Conservation (phyloP, 2,797 vertebrate species). For the Vespertilio murinus region DNA sequence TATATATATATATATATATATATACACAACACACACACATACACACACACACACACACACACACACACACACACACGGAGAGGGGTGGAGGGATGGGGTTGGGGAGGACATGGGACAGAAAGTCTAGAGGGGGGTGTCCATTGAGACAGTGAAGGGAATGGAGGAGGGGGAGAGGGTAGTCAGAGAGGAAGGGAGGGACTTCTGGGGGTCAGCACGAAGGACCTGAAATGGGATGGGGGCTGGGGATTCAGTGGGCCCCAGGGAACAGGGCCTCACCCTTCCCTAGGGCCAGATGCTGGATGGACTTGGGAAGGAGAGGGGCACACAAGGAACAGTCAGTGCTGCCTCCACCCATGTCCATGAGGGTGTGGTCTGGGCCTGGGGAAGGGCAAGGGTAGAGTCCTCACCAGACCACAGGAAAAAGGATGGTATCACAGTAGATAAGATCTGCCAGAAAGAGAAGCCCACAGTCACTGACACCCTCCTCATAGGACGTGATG, state of each 20-base stretch:
- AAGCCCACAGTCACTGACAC: slow-evolving; percentile 88
- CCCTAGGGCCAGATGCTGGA: slow-evolving; percentile 90
- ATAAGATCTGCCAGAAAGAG: slow-evolving; percentile 91
- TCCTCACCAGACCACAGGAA: slow-evolving; percentile 90
- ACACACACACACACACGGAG: no score
- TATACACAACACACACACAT: no score
- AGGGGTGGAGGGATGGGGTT: background rate
- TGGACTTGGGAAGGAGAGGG: slow-evolving; percentile 83
- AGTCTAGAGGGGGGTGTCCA: background rate
- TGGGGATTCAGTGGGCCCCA: rapidly evolving
- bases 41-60: no score
- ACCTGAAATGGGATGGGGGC: background rate
- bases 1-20: no score
- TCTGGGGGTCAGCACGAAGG: background rate
- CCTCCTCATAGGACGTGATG: slow-evolving; percentile 90
- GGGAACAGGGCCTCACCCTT: slow-evolving; percentile 83
- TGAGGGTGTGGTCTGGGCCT: background rate
- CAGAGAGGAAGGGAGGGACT: background rate
- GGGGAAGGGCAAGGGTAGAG: rapidly evolving
- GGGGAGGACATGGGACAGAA: background rate
- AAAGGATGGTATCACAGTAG: slow-evolving; percentile 91
- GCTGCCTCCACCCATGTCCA: rapidly evolving
- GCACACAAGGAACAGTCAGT: background rate
- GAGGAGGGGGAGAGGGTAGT: no score
- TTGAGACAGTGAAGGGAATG: no score